Conservation (phyloP, 2,113 vertebrate species). For the Scomber japonicus region DNA sequence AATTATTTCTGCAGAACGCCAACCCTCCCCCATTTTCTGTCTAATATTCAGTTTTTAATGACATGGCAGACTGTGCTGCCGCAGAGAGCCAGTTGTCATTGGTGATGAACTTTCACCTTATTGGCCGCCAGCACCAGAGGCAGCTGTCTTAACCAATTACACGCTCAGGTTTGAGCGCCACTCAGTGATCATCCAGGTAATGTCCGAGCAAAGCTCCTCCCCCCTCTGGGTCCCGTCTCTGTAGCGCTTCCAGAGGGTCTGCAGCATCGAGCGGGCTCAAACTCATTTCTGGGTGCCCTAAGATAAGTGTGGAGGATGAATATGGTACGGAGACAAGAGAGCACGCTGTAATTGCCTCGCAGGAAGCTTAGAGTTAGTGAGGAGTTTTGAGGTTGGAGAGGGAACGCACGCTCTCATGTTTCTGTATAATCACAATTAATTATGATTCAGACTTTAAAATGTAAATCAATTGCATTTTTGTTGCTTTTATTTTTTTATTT, state of each 20-base stretch:
- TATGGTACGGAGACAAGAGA: conserved; percentile 50
- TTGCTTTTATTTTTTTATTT: neutral
- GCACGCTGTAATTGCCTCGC: conserved; percentile 66
- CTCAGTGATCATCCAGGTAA: conserved; percentile 82
- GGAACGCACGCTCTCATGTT: conserved; percentile 10
- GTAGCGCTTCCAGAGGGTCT: conserved; percentile 50
- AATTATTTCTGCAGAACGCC: conserved; percentile 60
- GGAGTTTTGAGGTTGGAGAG: conserved; percentile 46
- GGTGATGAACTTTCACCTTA: conserved; percentile 84
- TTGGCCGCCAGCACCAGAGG: conserved; percentile 79
- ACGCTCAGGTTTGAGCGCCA: conserved; percentile 81
- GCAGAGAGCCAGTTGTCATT: conserved; percentile 76
- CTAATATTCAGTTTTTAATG: conserved; percentile 76
- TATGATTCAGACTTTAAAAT: conserved; percentile 53
- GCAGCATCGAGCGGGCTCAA: conserved; percentile 57
- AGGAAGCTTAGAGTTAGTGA: conserved; percentile 47
- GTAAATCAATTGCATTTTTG: conserved; percentile 33
- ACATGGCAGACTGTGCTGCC: conserved; percentile 63
- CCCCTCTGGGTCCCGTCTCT: conserved; percentile 57
- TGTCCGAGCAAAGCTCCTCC: conserved; percentile 73
- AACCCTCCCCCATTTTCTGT: conserved; percentile 46
- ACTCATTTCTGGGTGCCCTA: conserved; percentile 74
- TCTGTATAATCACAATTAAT: conserved; percentile 56
- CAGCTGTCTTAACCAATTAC: conserved; percentile 85
- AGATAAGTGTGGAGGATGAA: conserved; percentile 73